Evolutionary conservation across 2,113 vertebrate genomes (phyloP), one percentile per base, ranked within the genome.

Genomic region (Pandion haliaetus): DNA sequence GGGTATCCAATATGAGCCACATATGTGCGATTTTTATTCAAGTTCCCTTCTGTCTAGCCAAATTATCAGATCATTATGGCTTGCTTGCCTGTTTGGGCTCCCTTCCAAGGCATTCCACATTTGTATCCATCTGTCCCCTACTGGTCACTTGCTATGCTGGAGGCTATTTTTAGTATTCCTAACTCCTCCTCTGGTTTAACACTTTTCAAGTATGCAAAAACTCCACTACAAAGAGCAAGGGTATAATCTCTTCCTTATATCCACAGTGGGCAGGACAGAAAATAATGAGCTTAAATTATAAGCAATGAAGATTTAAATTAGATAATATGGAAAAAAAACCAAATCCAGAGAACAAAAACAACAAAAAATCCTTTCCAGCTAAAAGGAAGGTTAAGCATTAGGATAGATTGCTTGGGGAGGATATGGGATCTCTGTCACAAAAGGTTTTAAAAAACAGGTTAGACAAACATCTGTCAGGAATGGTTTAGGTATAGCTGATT

Each of bases 391-490:
- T 87, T 87, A 93, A 76, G 17, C 29, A 25, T 57, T 76, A 82
- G 13, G 29, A 50, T 25, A 93, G 40, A 82, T 47, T 94, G 38
- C 52, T 89, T 54, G 26, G 36, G 81, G 69, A 94, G 13, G 45
- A 79, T 61, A 74, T 85, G 57, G 77, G 81, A 87, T 85, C 61
- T 93, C 73, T 94, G 91, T 89, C 94, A 96, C 28, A 85, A n/a
- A 84, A 40, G 36, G 24, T 79, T 95, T 95, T 82, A 61, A 61
- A 91, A 89, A 89, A 36, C 70, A 89, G 77, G 73, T 94, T 96
- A 95, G 95, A 96, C 89, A 95, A 96, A 96, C 57, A 93, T 89
- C 89, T 97, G 95, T 96, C 96, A 96, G 70, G 55, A 94, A 85
- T 40, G 24, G 73, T 97, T 97, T 95, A 93, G 84, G 86, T 94